Evolutionary conservation across 2,797 vertebrate genomes (phyloP).

Genomic region (Leuciscus waleckii): DNA sequence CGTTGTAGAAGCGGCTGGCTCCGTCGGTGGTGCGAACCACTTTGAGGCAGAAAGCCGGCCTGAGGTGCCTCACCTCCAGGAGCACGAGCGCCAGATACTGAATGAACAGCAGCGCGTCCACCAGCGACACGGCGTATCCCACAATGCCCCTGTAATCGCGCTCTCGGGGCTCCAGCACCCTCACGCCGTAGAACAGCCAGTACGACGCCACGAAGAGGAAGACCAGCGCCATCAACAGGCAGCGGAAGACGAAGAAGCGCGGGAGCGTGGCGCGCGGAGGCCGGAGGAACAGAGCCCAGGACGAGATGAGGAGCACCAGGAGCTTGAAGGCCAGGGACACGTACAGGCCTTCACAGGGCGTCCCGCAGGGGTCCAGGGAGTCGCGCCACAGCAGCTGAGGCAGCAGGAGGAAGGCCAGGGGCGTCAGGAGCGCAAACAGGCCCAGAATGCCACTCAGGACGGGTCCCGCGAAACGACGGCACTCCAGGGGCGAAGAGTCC

Average conservation of each 20-base stretch:
- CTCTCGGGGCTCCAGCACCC: slow-evolving; percentile 88
- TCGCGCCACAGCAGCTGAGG: slow-evolving; percentile 93
- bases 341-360: slow-evolving; percentile 93
- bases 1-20: slow-evolving; percentile 89
- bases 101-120: slow-evolving; percentile 96
- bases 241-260: slow-evolving; percentile 87
- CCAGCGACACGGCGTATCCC: slow-evolving; percentile 93
- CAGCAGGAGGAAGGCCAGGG: slow-evolving; percentile 91
- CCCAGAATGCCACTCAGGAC: slow-evolving; percentile 84
- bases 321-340: slow-evolving; percentile 97
- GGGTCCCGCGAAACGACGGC: slow-evolving; percentile 87
- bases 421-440: slow-evolving; percentile 89
- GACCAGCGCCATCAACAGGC: slow-evolving; percentile 89
- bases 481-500: slow-evolving; percentile 91
- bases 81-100: slow-evolving; percentile 96
- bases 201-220: slow-evolving; percentile 93
- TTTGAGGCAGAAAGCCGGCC: slow-evolving; percentile 86
- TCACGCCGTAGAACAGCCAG: slow-evolving; percentile 95
- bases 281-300: slow-evolving; percentile 94
- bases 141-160: slow-evolving; percentile 93
- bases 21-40: slow-evolving; percentile 91
- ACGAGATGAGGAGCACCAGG: slow-evolving; percentile 91
- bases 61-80: slow-evolving; percentile 93
- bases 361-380: slow-evolving; percentile 87
- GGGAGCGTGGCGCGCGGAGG: slow-evolving; percentile 88